phyloP scores from a whole-genome alignment of 2,888 invertebrate species.

The Ormyrus pomaceus region DNA sequence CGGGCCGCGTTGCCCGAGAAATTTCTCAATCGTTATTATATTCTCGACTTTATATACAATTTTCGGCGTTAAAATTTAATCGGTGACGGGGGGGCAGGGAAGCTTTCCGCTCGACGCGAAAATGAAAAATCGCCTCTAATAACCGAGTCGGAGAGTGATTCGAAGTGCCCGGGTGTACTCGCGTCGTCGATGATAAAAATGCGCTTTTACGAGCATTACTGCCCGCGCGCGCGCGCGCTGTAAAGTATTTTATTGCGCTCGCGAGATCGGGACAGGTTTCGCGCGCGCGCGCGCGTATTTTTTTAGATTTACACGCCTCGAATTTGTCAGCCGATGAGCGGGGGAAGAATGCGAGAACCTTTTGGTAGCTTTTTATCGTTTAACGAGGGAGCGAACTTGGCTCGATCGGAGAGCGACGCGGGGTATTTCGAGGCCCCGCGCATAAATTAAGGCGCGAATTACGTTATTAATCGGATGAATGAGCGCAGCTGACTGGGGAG shows the following conservation, averaged over 20 bases:
- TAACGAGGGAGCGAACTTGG: too few relatives aligned
- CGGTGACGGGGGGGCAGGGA: too few relatives aligned
- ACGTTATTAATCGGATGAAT: background rate
- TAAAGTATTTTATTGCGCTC: constrained; percentile 22
- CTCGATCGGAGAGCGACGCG: too few relatives aligned
- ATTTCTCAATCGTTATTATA: too few relatives aligned
- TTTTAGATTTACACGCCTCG: constrained; percentile 2
- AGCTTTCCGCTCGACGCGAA: too few relatives aligned
- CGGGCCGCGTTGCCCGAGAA: too few relatives aligned
- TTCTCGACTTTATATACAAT: too few relatives aligned
- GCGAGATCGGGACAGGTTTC: constrained; percentile 1
- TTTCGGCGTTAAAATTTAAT: too few relatives aligned
- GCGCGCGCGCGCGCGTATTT: background rate
- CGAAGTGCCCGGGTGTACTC: constrained; percentile 1
- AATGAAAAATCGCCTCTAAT: background rate
- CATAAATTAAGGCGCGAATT: background rate
- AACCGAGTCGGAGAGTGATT: constrained; percentile 12
- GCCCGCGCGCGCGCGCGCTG: background rate
- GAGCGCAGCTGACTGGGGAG: background rate
- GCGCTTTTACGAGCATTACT: background rate
- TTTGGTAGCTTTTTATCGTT: too few relatives aligned
- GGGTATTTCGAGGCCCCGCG: too few relatives aligned
- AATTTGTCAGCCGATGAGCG: background rate
- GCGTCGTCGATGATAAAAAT: background rate
- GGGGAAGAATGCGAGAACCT: too few relatives aligned